These are phyloP conservation scores for Ecdyonurus torrentis DNA, from an alignment of 2,888 invertebrate genomes.

Conservation along the genomic window DNA sequence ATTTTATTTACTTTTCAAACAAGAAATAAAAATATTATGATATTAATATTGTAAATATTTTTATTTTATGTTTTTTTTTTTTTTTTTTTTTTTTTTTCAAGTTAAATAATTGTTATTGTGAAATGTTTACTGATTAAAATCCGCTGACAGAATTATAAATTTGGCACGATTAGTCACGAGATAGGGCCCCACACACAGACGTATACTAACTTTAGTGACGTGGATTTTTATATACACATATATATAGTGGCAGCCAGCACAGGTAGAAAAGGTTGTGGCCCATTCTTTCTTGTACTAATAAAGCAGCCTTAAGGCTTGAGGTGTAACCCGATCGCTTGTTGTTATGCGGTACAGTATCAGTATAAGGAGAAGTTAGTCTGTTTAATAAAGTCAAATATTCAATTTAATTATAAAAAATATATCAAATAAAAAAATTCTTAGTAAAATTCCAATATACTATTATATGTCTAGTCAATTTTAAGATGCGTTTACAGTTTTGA, in stretches of 20 bases:
- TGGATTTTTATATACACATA: too few species aligned
- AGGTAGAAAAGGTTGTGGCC: not conserved
- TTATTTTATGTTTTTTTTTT: too few species aligned
- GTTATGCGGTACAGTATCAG: not conserved
- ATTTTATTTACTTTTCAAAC: not conserved
- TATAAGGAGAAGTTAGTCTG: not conserved
- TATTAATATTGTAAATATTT: too few species aligned
- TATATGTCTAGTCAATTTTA: too few species aligned
- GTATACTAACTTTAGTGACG: too few species aligned
- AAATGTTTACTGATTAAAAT: not conserved
- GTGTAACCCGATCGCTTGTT: not conserved
- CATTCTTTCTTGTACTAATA: not conserved
- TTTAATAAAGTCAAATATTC: too few species aligned
- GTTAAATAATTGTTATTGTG: not conserved
- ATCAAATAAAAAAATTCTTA: too few species aligned
- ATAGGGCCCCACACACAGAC: not conserved
- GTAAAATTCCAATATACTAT: too few species aligned
- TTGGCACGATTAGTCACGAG: not conserved
- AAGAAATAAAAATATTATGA: not conserved
- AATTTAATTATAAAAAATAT: too few species aligned
- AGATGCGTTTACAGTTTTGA: too few species aligned
- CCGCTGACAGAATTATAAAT: conserved; percentile 4
- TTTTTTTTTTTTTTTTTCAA: not conserved
- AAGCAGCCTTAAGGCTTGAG: not conserved
- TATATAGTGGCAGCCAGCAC: too few species aligned